Evolutionary conservation across 2,888 invertebrate genomes (phyloP).

Genomic region (Fabriciana adippe): DNA sequence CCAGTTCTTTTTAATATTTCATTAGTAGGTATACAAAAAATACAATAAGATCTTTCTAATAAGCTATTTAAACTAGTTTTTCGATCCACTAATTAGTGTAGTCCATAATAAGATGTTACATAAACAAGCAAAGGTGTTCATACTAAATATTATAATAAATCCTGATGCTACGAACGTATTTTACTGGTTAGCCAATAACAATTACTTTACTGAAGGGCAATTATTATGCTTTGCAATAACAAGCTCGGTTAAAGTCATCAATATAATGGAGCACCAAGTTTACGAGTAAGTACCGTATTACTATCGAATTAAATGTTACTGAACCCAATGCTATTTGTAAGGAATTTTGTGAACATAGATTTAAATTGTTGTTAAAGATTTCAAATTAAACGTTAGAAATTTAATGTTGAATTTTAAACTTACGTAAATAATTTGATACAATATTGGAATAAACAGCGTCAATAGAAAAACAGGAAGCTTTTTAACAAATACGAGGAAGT

Average conservation of each 20-base stretch:
- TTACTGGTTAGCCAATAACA: neutral
- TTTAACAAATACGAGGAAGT: slow-evolving; percentile 9
- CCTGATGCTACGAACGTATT: no score
- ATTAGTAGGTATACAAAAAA: no score
- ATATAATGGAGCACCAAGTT: neutral
- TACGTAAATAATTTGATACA: neutral
- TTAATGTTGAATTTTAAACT: no score
- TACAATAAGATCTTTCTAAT: no score
- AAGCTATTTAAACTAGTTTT: no score
- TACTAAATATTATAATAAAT: no score
- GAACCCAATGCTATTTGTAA: neutral
- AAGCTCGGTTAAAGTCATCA: slow-evolving; percentile 1
- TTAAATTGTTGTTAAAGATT: neutral
- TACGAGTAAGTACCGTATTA: neutral
- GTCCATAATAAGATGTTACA: no score
- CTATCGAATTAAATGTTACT: neutral
- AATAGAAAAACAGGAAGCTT: slow-evolving; percentile 10
- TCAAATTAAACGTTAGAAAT: neutral
- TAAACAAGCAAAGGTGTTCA: no score
- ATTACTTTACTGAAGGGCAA: neutral
- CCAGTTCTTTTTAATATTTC: no score
- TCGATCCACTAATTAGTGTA: no score
- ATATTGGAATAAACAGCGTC: neutral
- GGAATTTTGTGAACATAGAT: neutral
- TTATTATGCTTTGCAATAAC: neutral